These are phyloP conservation scores for Thripadectes ignobilis DNA, from an alignment of 2,797 vertebrate genomes.

Conservation along the genomic window DNA sequence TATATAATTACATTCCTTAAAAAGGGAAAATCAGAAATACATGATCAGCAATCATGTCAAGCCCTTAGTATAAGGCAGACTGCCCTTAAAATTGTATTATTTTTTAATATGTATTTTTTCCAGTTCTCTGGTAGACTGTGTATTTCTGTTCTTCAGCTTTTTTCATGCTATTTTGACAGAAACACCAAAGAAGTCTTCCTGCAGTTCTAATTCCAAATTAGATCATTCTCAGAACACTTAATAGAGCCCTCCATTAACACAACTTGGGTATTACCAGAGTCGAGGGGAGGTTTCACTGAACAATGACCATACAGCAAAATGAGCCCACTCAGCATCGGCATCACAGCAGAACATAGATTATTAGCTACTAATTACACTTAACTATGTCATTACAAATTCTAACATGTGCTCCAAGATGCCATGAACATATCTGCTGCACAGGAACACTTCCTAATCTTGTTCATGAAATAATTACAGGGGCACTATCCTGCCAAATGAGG, in stretches of 20 bases:
- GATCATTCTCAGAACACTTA: not conserved
- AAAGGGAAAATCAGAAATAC: not conserved
- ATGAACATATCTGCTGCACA: constrained; percentile 57
- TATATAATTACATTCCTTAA: not conserved
- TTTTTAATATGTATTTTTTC: not conserved
- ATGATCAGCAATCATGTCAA: not conserved
- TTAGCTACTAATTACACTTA: constrained; percentile 85
- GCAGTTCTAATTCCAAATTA: not conserved
- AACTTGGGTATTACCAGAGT: not conserved
- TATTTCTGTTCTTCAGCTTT: not conserved
- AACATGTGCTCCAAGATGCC: constrained; percentile 63
- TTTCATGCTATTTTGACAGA: not conserved
- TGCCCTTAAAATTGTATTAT: not conserved
- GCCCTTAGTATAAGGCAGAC: not conserved
- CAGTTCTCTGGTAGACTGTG: not conserved
- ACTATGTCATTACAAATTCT: constrained; percentile 85
- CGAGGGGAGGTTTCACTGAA: not conserved
- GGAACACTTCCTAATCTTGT: constrained; percentile 77
- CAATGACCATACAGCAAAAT: constrained; percentile 46
- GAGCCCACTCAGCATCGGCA: constrained; percentile 50
- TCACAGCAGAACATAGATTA: constrained; percentile 69
- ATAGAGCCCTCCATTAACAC: not conserved
- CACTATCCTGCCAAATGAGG: constrained; percentile 88
- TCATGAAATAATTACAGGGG: constrained; percentile 87
- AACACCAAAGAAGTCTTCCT: not conserved